phyloP scores from a whole-genome alignment of 2,113 vertebrate genomes.

The Tretioscincus oriximinensis region DNA sequence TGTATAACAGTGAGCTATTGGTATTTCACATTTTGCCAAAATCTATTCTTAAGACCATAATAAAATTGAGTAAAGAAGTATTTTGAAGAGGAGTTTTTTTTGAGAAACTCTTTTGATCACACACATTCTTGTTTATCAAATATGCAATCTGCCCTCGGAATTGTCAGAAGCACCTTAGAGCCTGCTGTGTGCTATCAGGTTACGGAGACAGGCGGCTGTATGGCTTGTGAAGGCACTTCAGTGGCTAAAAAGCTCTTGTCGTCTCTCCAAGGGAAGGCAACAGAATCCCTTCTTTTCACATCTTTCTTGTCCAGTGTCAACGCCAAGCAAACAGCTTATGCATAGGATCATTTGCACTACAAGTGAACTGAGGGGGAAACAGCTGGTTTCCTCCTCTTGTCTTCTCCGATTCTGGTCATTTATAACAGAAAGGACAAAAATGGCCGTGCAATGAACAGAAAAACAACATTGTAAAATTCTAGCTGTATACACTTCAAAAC shows the following conservation, averaged over 20 bases:
- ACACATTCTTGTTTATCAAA: not conserved
- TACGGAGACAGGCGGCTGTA: not conserved
- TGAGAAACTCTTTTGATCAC: conserved; percentile 16
- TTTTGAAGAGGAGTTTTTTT: not conserved
- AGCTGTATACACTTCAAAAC: not conserved
- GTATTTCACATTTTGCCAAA: too few species aligned
- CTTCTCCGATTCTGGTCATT: not conserved
- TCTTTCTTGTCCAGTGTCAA: not conserved
- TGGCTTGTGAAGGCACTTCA: not conserved
- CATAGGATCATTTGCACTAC: not conserved
- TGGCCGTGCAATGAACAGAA: not conserved
- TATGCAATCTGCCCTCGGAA: conserved; percentile 38
- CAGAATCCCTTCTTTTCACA: not conserved
- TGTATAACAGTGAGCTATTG: too few species aligned
- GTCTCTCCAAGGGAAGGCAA: conserved; percentile 2
- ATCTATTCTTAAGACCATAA: too few species aligned
- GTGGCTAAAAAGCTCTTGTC: not conserved
- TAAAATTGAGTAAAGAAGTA: too few species aligned
- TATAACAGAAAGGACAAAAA: not conserved
- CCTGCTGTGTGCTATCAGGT: conserved; percentile 15
- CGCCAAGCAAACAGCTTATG: not conserved
- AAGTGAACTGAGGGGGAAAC: not conserved
- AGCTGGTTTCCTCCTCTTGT: not conserved
- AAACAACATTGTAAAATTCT: not conserved
- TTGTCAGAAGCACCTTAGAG: conserved; percentile 9